Percentiles rank a stretch among this genome's conserved stretches.
Evolutionary conservation across 2,113 vertebrate species (phyloP).

Genomic region (Egretta garzetta): DNA sequence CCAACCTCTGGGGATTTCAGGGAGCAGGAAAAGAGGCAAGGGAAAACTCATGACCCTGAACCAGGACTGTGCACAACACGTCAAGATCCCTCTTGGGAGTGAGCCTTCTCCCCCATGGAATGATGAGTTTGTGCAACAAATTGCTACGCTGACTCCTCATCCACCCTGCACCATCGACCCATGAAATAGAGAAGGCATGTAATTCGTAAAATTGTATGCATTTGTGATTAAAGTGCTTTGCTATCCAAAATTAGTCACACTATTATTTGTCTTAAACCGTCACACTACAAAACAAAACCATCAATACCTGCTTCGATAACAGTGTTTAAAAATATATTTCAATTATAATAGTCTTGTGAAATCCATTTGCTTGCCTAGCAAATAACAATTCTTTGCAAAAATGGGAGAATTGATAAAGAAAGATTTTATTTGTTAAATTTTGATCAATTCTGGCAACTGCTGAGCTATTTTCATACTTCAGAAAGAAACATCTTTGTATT

Average conservation of each 20-base stretch:
- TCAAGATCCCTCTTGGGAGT: not conserved
- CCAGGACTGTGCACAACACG: not conserved
- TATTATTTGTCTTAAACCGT: not conserved
- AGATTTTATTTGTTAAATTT: conserved; percentile 14
- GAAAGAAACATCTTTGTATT: not conserved
- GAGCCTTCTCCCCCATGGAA: not conserved
- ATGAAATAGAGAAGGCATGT: not conserved
- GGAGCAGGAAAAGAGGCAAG: accelerated
- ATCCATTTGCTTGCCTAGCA: not conserved
- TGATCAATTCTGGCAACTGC: not conserved
- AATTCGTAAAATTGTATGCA: not conserved
- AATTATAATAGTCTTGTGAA: not conserved
- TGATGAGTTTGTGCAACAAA: accelerated
- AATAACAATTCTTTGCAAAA: not conserved
- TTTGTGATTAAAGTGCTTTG: not conserved
- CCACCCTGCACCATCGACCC: not conserved
- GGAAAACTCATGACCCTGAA: not conserved
- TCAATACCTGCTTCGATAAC: not conserved
- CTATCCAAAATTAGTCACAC: not conserved
- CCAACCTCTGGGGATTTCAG: not conserved
- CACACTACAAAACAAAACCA: not conserved
- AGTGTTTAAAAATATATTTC: not conserved
- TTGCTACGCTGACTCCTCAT: not conserved
- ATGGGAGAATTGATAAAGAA: not conserved
- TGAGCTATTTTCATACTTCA: not conserved